These are phyloP conservation scores for Drosophila robusta DNA, from an alignment of 2,888 invertebrate species.

Conservation along the genomic window DNA sequence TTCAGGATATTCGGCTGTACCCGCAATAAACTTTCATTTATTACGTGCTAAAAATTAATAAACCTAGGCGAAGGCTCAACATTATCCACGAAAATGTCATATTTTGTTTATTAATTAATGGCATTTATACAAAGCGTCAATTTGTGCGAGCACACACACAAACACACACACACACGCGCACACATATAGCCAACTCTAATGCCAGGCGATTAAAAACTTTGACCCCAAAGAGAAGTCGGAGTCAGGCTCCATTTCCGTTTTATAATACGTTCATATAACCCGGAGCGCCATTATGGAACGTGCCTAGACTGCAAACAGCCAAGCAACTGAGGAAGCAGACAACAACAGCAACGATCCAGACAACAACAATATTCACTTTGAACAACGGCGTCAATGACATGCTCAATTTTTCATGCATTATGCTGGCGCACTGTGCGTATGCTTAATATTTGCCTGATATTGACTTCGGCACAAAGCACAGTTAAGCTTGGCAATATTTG, in stretches of 20 bases:
- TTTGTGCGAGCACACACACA: slow-evolving; percentile 53
- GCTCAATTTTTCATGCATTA: slow-evolving; percentile 79
- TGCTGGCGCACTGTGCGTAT: slow-evolving; percentile 65
- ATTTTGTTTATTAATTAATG: slow-evolving; percentile 79
- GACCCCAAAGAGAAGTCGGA: slow-evolving; percentile 29
- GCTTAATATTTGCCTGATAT: slow-evolving; percentile 74
- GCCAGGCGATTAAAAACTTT: slow-evolving; percentile 73
- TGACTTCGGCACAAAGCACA: slow-evolving; percentile 65
- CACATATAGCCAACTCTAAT: slow-evolving; percentile 25
- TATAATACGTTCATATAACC: slow-evolving; percentile 55
- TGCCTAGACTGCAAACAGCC: slow-evolving; percentile 70
- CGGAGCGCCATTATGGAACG: slow-evolving; percentile 56
- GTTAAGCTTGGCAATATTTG: slow-evolving; percentile 77
- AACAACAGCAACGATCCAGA: slow-evolving; percentile 24
- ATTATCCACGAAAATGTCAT: slow-evolving; percentile 54
- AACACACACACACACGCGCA: neutral
- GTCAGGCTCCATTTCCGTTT: slow-evolving; percentile 43
- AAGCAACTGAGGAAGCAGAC: slow-evolving; percentile 10
- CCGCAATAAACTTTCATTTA: slow-evolving; percentile 66
- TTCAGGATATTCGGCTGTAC: slow-evolving; percentile 11
- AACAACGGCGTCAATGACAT: slow-evolving; percentile 72
- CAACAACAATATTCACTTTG: slow-evolving; percentile 23
- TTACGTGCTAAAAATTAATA: slow-evolving; percentile 78
- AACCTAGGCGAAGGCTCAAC: slow-evolving; percentile 43
- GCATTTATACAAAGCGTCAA: slow-evolving; percentile 77